Evolutionary conservation across 2,113 vertebrate genomes (phyloP).

Genomic region (Halcyon malimbica): DNA sequence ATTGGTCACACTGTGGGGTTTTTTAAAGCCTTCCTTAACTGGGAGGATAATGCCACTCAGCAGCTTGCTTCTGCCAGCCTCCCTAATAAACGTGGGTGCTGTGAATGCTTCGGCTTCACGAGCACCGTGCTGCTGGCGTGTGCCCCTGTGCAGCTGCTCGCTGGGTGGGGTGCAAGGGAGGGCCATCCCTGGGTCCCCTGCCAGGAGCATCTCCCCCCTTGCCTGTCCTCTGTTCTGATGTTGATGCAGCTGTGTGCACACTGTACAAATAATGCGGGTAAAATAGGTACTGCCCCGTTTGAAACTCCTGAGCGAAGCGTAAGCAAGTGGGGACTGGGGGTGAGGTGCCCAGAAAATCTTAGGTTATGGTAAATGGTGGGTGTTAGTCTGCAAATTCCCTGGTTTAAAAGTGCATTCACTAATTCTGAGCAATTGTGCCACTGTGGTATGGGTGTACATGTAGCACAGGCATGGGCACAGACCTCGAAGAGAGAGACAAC

Average conservation of each 20-base stretch:
- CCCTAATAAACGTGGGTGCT: neutral
- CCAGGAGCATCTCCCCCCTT: neutral
- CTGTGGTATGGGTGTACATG: neutral
- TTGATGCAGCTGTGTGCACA: rapidly evolving
- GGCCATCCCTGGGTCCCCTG: rapidly evolving
- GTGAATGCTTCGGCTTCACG: rapidly evolving
- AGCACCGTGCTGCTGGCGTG: rapidly evolving
- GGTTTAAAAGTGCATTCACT: neutral
- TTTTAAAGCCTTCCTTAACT: neutral
- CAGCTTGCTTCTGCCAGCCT: neutral
- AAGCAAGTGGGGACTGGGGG: neutral
- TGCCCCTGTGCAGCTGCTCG: rapidly evolving
- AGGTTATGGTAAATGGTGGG: neutral
- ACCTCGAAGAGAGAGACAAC: neutral
- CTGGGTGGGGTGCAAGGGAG: neutral
- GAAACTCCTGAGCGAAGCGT: neutral
- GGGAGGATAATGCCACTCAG: neutral
- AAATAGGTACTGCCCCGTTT: neutral
- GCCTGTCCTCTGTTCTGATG: neutral
- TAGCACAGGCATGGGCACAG: neutral
- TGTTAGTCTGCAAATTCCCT: neutral
- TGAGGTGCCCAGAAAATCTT: neutral
- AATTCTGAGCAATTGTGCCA: neutral
- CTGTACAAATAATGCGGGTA: neutral
- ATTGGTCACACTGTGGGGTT: rapidly evolving